A percentile compares a stretch with the other conserved stretches of the same genome.
These are phyloP conservation scores for Chiridota heheva DNA, from an alignment of 35 echinoderm and acorn worm genomes.

Conservation along the genomic window DNA sequence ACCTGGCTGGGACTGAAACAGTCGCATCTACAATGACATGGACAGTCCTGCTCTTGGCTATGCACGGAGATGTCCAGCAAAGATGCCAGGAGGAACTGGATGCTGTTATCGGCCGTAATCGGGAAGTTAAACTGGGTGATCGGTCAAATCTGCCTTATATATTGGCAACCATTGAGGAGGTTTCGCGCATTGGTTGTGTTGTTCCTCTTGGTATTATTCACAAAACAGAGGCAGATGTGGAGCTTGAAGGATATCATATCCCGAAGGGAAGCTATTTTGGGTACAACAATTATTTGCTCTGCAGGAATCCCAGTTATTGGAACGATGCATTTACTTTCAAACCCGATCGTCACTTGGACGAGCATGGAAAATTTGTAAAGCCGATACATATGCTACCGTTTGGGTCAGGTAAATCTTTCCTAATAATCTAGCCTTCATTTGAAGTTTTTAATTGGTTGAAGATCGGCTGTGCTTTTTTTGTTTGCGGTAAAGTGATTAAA, in stretches of 20 bases:
- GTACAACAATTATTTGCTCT: slow-evolving; percentile 53
- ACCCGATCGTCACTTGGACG: slow-evolving; percentile 52
- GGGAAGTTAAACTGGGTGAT: background rate
- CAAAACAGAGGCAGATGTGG: slow-evolving; percentile 20
- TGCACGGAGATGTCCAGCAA: slow-evolving; percentile 44
- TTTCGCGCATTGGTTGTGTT: slow-evolving; percentile 21
- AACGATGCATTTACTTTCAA: slow-evolving; percentile 60
- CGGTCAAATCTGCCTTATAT: slow-evolving; percentile 46
- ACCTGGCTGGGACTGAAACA: slow-evolving; percentile 71
- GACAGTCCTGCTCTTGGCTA: slow-evolving; percentile 51
- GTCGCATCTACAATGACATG: slow-evolving; percentile 49
- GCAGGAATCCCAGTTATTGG: slow-evolving; percentile 42
- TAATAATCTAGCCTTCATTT: too few species aligned
- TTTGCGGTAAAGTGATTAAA: too few species aligned
- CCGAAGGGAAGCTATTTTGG: slow-evolving; percentile 65
- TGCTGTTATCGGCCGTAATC: background rate
- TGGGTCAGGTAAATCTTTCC: slow-evolving; percentile 68
- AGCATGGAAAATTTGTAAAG: slow-evolving; percentile 38
- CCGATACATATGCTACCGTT: slow-evolving; percentile 71
- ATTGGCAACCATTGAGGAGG: slow-evolving; percentile 38
- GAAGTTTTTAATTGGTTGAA: too few species aligned
- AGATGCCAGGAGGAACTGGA: slow-evolving; percentile 58
- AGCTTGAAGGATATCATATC: slow-evolving; percentile 50
- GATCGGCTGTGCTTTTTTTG: too few species aligned
- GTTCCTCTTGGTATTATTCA: slow-evolving; percentile 35